A percentile compares a stretch with the other conserved stretches of the same genome.
These are phyloP conservation scores for Folsomia manolachei DNA, from an alignment of 2,888 invertebrate genomes.

Conservation along the genomic window DNA sequence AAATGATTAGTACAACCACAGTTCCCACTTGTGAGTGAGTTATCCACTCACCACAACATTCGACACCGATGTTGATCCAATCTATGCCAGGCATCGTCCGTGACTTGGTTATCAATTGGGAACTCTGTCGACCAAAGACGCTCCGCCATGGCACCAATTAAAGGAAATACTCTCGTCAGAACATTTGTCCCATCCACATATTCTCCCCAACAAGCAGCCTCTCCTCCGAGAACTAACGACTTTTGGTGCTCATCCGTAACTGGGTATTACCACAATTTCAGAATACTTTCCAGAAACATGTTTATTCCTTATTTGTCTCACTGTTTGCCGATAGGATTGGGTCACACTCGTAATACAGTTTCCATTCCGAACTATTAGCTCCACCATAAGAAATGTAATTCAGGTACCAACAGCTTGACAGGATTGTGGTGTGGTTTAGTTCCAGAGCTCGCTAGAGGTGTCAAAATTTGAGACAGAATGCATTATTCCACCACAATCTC, in stretches of 20 bases:
- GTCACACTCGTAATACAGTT: slow-evolving; percentile 67
- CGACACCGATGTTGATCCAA: slow-evolving; percentile 72
- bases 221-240: slow-evolving; percentile 76
- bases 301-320: too few species aligned
- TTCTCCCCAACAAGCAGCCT: slow-evolving; percentile 91
- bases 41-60: slow-evolving; percentile 58
- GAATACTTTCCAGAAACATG: background rate
- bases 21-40: background rate
- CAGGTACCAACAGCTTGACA: slow-evolving; percentile 85
- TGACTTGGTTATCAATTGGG: slow-evolving; percentile 49
- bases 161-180: slow-evolving; percentile 70
- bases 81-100: slow-evolving; percentile 59
- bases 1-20: background rate
- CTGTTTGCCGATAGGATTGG: slow-evolving; percentile 55
- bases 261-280: slow-evolving; percentile 5
- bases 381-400: slow-evolving; percentile 68
- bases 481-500: too few species aligned
- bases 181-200: slow-evolving; percentile 69
- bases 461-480: too few species aligned
- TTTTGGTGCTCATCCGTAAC: slow-evolving; percentile 55
- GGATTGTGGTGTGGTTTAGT: slow-evolving; percentile 61
- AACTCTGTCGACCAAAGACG: slow-evolving; percentile 68
- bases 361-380: slow-evolving; percentile 60
- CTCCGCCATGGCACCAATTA: slow-evolving; percentile 81
- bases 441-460: background rate